Evolutionary conservation across 2,113 vertebrate species (phyloP), one percentile per base, ranked within the genome.

Genomic region (Semnornis frantzii): DNA sequence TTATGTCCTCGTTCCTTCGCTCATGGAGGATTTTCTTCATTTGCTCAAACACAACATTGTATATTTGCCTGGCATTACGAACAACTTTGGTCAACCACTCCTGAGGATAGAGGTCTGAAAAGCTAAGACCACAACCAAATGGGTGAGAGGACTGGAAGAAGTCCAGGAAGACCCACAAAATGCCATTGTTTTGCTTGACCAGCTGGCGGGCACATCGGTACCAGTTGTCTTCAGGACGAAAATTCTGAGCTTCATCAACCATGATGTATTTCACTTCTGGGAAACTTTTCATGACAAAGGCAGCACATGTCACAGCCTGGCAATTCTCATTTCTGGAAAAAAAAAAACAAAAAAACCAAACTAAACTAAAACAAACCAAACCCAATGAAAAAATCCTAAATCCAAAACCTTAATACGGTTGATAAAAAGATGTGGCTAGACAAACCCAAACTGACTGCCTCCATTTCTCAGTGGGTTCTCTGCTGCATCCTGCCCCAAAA

Each of bases 101-200:
- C 65, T 33, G 59, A 55, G 46, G n/a, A 60, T 57, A 27, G 1
- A 68, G 59, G 9, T 87, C 20, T 27, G 66, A 30, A 72, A 62
- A 34, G 3, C 12, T 1, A 17, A 39, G 28, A 8, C 68, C n/a
- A 19, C 34, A 80, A 10, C 20, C 31, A 2, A 18, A n/a, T 0
- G 28, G 42, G 57, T 74, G 69, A 69, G 50, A 18, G 34, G 27
- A 46, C 34, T 52, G 34, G 27, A 70, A 74, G 34, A 70, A 64
- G 52, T 54, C 62, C 69, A 70, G 15, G 80, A 64, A 85, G 18
- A 75, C 10, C 55, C 80, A 64, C 50, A 52, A 46, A 52, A 59
- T 46, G 27, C 50, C 20, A 17, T 7, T 31, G 12, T 31, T 44
- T 13, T n/a, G 18, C 62, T 50, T 31, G 28, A 31, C 19, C 16